A percentile compares a stretch with the other conserved stretches of the same genome.
These are phyloP conservation scores for Dolichoris vasculosae DNA, from an alignment of 1,140 invertebrate species.

Conservation along the genomic window DNA sequence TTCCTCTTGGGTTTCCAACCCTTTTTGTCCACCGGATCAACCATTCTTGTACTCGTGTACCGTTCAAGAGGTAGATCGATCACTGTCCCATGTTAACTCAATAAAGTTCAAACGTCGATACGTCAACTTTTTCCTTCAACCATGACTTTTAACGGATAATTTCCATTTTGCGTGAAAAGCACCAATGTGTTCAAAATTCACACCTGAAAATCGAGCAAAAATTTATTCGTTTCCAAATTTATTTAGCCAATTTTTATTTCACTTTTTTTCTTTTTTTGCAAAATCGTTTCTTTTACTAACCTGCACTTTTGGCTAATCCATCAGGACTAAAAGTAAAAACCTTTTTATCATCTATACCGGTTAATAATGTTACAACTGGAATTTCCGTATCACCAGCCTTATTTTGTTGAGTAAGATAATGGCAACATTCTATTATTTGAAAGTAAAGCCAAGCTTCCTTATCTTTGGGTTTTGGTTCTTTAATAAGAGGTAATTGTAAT, in stretches of 20 bases:
- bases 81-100: constrained; percentile 38
- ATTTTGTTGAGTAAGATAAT: constrained; percentile 80
- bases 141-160: constrained; percentile 78
- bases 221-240: constrained; percentile 49
- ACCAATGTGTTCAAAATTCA: constrained; percentile 80
- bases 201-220: constrained; percentile 69
- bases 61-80: constrained; percentile 48
- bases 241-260: background rate
- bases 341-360: constrained; percentile 71
- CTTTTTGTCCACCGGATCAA: constrained; percentile 48
- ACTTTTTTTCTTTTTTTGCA: background rate
- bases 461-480: constrained; percentile 81
- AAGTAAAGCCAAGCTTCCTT: constrained; percentile 81
- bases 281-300: constrained; percentile 59
- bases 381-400: constrained; percentile 73
- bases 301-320: constrained; percentile 77
- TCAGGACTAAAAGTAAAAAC: constrained; percentile 70
- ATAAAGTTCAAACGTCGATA: constrained; percentile 24
- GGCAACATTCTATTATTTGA: constrained; percentile 82
- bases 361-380: constrained; percentile 78
- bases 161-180: constrained; percentile 82
- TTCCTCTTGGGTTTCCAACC: constrained; percentile 64
- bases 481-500: constrained; percentile 82
- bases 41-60: constrained; percentile 41
- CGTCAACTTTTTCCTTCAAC: constrained; percentile 73